A percentile compares a stretch with the other conserved stretches of the same genome.
phyloP scores from a whole-genome alignment of 2,113 vertebrate genomes.

The Aix galericulata region DNA sequence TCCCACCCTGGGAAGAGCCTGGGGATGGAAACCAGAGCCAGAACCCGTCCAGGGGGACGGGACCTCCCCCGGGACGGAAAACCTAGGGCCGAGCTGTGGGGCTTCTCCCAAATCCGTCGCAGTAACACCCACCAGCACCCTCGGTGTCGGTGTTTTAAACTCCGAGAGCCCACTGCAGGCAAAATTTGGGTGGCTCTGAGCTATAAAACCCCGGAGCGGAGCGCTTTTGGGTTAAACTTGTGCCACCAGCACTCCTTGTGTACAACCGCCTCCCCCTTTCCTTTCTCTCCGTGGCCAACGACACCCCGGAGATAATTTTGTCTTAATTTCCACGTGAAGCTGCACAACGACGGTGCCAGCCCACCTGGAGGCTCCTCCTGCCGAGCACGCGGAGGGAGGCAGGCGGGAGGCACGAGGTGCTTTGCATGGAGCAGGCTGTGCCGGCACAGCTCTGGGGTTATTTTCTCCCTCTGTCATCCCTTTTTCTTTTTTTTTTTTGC shows the following conservation, averaged over 20 bases:
- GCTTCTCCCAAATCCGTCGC: not conserved
- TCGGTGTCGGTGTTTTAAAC: not conserved
- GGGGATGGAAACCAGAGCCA: not conserved
- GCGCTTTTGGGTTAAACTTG: too few species aligned
- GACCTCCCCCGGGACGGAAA: not conserved
- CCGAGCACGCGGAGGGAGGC: not conserved
- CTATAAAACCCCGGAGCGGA: too few species aligned
- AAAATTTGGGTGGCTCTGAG: not conserved
- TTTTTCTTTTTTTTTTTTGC: not conserved
- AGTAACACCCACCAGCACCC: rapidly evolving
- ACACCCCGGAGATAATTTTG: too few species aligned
- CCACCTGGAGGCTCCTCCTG: not conserved
- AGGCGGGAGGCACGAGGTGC: not conserved
- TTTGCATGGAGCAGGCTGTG: not conserved
- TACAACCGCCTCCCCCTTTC: too few species aligned
- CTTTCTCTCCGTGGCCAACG: too few species aligned
- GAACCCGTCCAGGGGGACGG: not conserved
- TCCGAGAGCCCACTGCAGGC: not conserved
- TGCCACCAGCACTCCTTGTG: too few species aligned
- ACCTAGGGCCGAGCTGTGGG: not conserved
- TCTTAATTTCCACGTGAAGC: too few species aligned
- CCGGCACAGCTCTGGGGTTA: not conserved
- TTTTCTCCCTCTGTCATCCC: not conserved
- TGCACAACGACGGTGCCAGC: too few species aligned
- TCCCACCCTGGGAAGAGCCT: not conserved